Percentiles rank a stretch among this genome's conserved stretches.
Conservation (phyloP, 1,140 invertebrate species). For the Galleria mellonella region DNA sequence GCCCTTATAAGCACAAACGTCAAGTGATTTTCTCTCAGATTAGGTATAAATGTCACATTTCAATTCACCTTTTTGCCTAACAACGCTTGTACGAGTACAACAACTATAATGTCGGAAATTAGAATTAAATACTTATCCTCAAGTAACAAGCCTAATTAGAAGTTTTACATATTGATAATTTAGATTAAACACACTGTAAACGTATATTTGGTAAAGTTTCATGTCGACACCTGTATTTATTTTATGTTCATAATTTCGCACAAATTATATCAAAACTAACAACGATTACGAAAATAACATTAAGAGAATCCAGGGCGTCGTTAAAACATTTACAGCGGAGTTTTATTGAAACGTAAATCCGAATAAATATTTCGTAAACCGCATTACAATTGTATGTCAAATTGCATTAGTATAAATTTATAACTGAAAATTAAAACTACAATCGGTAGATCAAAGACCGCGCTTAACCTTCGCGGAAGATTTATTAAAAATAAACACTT, state of each 20-base stretch:
- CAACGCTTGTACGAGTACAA: too few relatives aligned
- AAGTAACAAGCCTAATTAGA: too few relatives aligned
- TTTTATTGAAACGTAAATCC: conserved; percentile 53
- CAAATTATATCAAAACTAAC: conserved; percentile 23
- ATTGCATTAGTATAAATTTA: conserved; percentile 33
- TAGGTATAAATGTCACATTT: conserved; percentile 9
- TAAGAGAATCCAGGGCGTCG: conserved; percentile 39
- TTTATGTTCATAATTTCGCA: conserved; percentile 7
- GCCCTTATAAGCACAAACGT: conserved; percentile 12
- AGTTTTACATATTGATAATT: too few relatives aligned
- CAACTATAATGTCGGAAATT: too few relatives aligned
- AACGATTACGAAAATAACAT: conserved; percentile 27
- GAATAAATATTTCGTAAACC: conserved; percentile 38
- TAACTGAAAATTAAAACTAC: conserved; percentile 28
- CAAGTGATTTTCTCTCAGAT: conserved; percentile 12
- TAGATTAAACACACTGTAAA: background rate
- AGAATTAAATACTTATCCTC: too few relatives aligned
- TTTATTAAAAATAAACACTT: conserved; percentile 60
- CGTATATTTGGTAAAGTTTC: background rate
- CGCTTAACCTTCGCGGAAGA: conserved; percentile 43
- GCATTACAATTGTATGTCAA: conserved; percentile 33
- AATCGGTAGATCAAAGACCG: conserved; percentile 40
- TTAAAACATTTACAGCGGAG: conserved; percentile 34
- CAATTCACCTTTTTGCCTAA: conserved; percentile 10
- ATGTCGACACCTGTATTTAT: conserved; percentile 8